These are phyloP conservation scores for Umimayanthus kanabou DNA, from an alignment of 92 coral and sea anemone species.

Conservation along the genomic window DNA sequence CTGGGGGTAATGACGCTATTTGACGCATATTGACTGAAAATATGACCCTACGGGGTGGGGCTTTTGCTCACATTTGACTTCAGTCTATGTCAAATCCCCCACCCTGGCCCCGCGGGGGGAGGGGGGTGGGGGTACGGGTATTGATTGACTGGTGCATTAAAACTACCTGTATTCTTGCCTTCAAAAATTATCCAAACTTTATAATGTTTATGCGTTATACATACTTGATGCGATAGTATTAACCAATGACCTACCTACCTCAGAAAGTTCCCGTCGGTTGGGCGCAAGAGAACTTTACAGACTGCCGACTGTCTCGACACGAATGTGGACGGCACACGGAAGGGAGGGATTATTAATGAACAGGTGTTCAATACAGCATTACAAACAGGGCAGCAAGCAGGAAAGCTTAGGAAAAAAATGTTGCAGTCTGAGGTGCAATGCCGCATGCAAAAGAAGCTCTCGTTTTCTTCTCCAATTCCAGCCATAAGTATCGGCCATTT, in stretches of 20 bases:
- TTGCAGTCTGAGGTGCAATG: slow-evolving; percentile 52
- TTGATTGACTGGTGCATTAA: background rate
- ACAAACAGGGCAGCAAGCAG: slow-evolving; percentile 53
- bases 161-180: background rate
- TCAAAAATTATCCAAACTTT: too few relatives aligned
- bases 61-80: too few relatives aligned
- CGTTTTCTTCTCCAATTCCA: background rate
- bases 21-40: too few relatives aligned
- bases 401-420: slow-evolving; percentile 50
- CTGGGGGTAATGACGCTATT: too few relatives aligned
- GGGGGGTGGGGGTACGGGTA: too few relatives aligned
- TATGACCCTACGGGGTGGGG: too few relatives aligned
- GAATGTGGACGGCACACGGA: slow-evolving; percentile 56
- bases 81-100: too few relatives aligned
- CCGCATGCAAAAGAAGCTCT: slow-evolving; percentile 43
- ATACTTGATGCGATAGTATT: background rate
- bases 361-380: slow-evolving; percentile 29
- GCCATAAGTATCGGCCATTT: slow-evolving; percentile 46
- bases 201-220: background rate
- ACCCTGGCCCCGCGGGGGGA: too few relatives aligned
- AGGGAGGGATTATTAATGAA: slow-evolving; percentile 50
- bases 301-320: slow-evolving; percentile 14
- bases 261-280: slow-evolving; percentile 51
- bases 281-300: slow-evolving; percentile 51
- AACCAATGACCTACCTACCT: slow-evolving; percentile 12